Base-by-base conservation (phyloP, 1,140 invertebrate genomes). In the Papilio machaon region DNA sequence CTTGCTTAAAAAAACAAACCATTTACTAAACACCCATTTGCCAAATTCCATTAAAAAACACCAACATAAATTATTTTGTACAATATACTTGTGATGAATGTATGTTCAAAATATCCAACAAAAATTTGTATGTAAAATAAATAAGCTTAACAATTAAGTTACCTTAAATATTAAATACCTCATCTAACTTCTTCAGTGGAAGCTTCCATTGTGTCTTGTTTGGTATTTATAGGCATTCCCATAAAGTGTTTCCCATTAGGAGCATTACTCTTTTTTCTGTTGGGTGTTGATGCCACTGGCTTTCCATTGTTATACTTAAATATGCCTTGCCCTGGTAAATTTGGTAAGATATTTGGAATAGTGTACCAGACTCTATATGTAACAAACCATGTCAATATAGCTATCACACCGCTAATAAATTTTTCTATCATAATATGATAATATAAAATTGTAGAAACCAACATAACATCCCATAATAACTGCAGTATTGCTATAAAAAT, bases 351-450 rank as follows among this genome's bases (percentile, higher is more conserved):
- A 77, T 95, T 95, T 13, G 95, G 94, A 38, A 96, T 91, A 67
- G 94, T 95, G 92, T 97, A 99, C 96, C 97, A 97, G 81, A 97
- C 95, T 82, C 96, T 95, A 91, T 99, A 99, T 0, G 98, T 99
- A 30, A 98, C 91, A 95, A 97, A 99, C 99, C 99, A 99, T 38
- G 97, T 97, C 8, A 97, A 86, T 84, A 99, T 96, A 2, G 98
- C 98, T 85, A 98, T 95, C 19, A 97, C 95, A 17, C 98, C 98
- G 82, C 98, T 99, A 7, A 98, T 90, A 77, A 99, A 97, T 92
- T 99, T 99, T 91, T 99, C 98, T 43, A 98, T 96, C 97, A 99
- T 98, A 58, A 97, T 97, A 91, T 99, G 99, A 95, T 98, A 99
- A 93, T 99, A 99, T 0, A 99, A 94, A 90, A 99, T 96, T 2